A percentile compares a stretch with the other conserved stretches of the same genome.
phyloP scores from a whole-genome alignment of 1,140 invertebrate genomes.

The Temnothorax curvispinosus region DNA sequence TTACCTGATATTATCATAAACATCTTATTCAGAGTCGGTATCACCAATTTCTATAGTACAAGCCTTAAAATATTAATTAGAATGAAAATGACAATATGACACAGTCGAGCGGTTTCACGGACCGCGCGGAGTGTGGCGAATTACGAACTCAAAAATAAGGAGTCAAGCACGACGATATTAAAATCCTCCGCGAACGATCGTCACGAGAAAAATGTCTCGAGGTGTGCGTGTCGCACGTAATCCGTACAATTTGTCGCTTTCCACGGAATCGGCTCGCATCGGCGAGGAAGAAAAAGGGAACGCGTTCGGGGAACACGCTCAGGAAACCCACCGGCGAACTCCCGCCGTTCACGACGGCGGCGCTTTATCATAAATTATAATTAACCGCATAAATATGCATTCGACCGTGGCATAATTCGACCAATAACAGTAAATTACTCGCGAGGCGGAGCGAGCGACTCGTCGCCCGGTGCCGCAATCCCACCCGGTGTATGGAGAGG shows the following conservation, averaged over 20 bases:
- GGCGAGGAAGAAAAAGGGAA: background rate
- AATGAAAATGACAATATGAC: too few species aligned
- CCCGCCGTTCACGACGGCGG: conserved; percentile 81
- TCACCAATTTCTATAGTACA: too few species aligned
- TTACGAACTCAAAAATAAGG: background rate
- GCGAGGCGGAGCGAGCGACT: conserved; percentile 80
- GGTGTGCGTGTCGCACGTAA: background rate
- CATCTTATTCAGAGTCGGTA: too few species aligned
- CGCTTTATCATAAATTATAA: conserved; percentile 86
- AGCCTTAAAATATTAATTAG: too few species aligned
- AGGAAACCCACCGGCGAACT: conserved; percentile 64
- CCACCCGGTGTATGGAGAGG: conserved; percentile 60
- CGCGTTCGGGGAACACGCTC: background rate
- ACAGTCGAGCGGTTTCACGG: too few species aligned
- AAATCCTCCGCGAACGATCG: background rate
- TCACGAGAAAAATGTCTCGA: background rate
- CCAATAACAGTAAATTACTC: conserved; percentile 86
- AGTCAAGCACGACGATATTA: background rate
- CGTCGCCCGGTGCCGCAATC: conserved; percentile 69
- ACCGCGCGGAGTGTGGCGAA: too few species aligned
- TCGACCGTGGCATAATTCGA: conserved; percentile 85
- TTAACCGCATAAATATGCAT: conserved; percentile 86
- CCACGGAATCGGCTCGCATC: background rate
- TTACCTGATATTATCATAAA: too few species aligned
- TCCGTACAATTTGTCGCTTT: conserved; percentile 5